Conservation (phyloP, 1,140 invertebrate species). For the Trichoplusia ni region DNA sequence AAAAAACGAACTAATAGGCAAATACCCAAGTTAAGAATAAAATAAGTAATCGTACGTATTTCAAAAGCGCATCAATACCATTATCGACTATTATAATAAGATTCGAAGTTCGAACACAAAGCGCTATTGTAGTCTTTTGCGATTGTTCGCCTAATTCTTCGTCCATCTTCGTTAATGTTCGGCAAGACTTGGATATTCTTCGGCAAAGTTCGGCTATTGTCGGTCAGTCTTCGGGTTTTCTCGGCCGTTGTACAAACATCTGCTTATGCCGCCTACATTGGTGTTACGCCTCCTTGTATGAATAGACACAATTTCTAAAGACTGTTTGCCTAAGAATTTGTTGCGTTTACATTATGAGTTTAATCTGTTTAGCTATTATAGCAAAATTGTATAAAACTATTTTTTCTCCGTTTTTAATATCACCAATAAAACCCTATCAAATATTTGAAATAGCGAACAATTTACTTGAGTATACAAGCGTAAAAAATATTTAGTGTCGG, state of each 20-base stretch:
- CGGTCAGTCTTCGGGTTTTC: neutral
- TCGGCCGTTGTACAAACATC: conserved; percentile 59
- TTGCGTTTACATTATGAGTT: neutral
- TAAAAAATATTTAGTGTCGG: neutral
- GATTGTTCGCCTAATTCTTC: conserved; percentile 53
- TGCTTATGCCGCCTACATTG: conserved; percentile 56
- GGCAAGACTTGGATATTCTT: conserved; percentile 3
- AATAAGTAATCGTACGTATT: neutral
- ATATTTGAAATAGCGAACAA: conserved; percentile 7
- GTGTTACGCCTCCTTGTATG: conserved; percentile 20
- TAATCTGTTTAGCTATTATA: neutral
- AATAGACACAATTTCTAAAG: conserved; percentile 11
- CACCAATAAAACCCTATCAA: neutral
- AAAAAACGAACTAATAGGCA: no score
- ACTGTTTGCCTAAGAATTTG: conserved; percentile 5
- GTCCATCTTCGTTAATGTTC: neutral
- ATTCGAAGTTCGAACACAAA: conserved; percentile 70
- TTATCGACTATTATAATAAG: conserved; percentile 62
- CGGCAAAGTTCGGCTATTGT: conserved; percentile 1
- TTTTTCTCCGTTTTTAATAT: no score
- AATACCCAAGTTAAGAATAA: no score
- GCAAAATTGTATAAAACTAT: neutral
- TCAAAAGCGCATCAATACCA: conserved; percentile 1
- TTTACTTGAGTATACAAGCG: neutral
- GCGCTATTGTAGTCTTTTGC: conserved; percentile 59